Conservation (phyloP, 2,888 invertebrate genomes). For the Drosophila siamana region DNA sequence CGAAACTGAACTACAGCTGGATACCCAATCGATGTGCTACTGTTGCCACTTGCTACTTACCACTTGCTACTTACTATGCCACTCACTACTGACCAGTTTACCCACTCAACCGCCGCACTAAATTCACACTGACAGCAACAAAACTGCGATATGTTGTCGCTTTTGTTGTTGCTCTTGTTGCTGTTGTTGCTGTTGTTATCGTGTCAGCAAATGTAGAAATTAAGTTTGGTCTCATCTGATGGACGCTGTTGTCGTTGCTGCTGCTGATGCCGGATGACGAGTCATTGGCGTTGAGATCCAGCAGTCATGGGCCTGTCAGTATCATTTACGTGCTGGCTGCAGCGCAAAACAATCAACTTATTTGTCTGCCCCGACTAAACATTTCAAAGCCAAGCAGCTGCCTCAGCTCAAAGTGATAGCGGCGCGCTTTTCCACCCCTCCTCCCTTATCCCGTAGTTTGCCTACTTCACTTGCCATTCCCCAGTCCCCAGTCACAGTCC, state of each 20-base stretch:
- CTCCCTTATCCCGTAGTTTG: conserved; percentile 4
- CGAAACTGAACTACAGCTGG: background rate
- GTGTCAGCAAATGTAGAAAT: conserved; percentile 78
- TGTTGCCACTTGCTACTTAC: conserved; percentile 17
- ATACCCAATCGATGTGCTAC: conserved; percentile 13
- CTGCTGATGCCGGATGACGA: conserved; percentile 32
- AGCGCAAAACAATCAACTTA: conserved; percentile 72
- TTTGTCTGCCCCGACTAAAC: conserved; percentile 67
- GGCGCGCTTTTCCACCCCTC: too few relatives aligned
- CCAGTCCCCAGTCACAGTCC: background rate
- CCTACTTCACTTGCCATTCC: background rate
- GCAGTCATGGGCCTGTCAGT: conserved; percentile 58
- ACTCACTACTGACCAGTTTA: conserved; percentile 50
- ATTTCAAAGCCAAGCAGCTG: conserved; percentile 61
- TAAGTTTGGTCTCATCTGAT: conserved; percentile 66
- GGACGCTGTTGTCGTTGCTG: background rate
- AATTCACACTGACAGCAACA: conserved; percentile 45
- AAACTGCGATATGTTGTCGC: conserved; percentile 10
- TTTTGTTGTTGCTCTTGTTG: conserved; percentile 1
- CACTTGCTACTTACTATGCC: conserved; percentile 4
- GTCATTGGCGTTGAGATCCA: conserved; percentile 32
- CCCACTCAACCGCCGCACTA: conserved; percentile 48
- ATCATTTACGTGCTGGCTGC: conserved; percentile 69
- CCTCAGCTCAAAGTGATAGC: conserved; percentile 24
- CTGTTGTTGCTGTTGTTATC: conserved; percentile 44